Percentiles rank a stretch among this genome's conserved stretches.
Conservation (phyloP, 2,888 invertebrate genomes). For the Pseudococcus longispinus region DNA sequence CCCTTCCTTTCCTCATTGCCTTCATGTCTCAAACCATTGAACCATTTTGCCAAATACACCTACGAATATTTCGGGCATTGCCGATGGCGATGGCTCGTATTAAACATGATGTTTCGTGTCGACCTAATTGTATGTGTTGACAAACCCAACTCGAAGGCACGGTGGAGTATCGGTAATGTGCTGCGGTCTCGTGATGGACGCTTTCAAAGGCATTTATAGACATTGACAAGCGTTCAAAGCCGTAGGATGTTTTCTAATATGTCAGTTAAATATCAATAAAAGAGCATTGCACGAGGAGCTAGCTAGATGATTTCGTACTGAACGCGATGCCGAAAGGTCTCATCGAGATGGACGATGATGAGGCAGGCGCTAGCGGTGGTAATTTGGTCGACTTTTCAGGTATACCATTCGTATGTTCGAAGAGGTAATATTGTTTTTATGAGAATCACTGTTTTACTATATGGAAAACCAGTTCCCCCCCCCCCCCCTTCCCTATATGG, state of each 20-base stretch:
- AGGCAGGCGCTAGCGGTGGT: neutral
- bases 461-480: slow-evolving; percentile 22
- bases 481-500: neutral
- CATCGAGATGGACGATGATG: neutral
- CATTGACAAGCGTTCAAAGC: slow-evolving; percentile 36
- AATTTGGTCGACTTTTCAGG: neutral
- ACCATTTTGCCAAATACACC: neutral
- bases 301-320: neutral
- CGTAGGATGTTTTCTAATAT: slow-evolving; percentile 35
- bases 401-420: neutral
- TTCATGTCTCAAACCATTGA: neutral
- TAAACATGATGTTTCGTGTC: neutral
- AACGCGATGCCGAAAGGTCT: neutral
- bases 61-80: neutral
- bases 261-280: slow-evolving; percentile 42
- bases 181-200: neutral
- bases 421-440: neutral
- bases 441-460: slow-evolving; percentile 36
- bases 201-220: slow-evolving; percentile 1
- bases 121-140: neutral
- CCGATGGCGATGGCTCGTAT: neutral
- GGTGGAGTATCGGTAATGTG: neutral
- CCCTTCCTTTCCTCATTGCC: neutral
- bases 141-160: neutral
- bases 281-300: neutral